phyloP scores from a whole-genome alignment of 2,888 invertebrate species.

The Cosmia pyralina region DNA sequence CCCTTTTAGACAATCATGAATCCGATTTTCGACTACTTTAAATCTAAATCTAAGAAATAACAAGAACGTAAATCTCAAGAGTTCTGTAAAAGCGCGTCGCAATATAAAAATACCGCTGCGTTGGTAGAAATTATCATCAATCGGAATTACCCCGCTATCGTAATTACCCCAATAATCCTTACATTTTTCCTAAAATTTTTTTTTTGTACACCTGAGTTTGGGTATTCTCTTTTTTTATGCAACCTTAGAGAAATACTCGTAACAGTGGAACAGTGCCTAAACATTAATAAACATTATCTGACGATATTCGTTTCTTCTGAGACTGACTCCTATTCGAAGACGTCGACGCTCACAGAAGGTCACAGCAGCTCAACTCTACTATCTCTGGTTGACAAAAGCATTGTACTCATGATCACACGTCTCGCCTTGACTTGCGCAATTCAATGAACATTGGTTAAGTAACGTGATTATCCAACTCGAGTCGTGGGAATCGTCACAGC shows the following conservation, averaged over 20 bases:
- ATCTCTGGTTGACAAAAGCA: slow-evolving; percentile 67
- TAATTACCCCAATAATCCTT: too few species aligned
- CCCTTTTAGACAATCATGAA: not conserved
- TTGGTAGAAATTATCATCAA: too few species aligned
- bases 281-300: not conserved
- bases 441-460: slow-evolving; percentile 82
- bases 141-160: too few species aligned
- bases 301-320: not conserved
- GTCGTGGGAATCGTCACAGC: slow-evolving; percentile 82
- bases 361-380: slow-evolving; percentile 50
- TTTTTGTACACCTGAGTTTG: too few species aligned
- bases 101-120: too few species aligned
- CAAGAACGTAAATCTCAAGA: not conserved
- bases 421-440: slow-evolving; percentile 80
- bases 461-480: slow-evolving; percentile 85
- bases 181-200: too few species aligned
- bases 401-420: slow-evolving; percentile 77
- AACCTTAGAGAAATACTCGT: too few species aligned
- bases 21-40: not conserved
- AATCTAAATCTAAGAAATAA: not conserved
- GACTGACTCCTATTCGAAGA: not conserved
- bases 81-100: not conserved
- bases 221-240: not conserved
- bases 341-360: slow-evolving; percentile 51
- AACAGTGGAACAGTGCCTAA: not conserved